Base-by-base conservation (phyloP, 2,888 invertebrate species). In the Thyatira batis region DNA sequence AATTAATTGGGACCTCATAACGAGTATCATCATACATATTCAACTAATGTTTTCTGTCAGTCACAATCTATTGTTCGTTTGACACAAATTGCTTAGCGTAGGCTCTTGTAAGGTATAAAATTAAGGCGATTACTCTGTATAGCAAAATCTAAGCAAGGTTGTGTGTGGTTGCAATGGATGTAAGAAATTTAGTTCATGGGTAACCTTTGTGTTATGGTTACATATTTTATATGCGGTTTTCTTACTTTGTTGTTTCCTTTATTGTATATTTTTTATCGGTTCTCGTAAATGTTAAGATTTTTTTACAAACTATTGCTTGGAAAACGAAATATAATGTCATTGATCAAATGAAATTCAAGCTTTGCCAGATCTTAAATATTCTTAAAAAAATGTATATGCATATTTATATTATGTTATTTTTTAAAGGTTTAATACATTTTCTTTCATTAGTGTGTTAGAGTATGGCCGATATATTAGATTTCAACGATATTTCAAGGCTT, bases 21-120 rank as follows among this genome's bases (percentile, higher is more conserved):
- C 82, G 73, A 85, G 82, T 71, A 75, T 81, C 78, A 73, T 78
- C 80, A 87, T 88, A 81, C 85, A 88, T 87, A 88, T 88, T 84
- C 85, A 87, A 74, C 67, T 77, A 81, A 85, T 83, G 79, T 73
- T 76, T 71, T 77, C 80, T 79, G 84, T 83, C 89, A 84, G 75
- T 84, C 80, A 75, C 27, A 60, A 39, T 17, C 80, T 71, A 89
- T 89, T 89, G 89, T 89, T 87, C 77, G 58, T 60, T 70, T 69
- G 83, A 83, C 85, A 76, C 81, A 85, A 87, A 89, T 87, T 83
- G 61, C 78, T 72, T 63, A 52, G 85, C 87, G 89, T 89, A 88
- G 89, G 89, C 50, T 54, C 69, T n/a, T 65, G 39, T 69, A 55
- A 70, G 66, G 69, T 64, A 74, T 76, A 74, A 71, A 76, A 77